These are phyloP conservation scores for Habroteleia sp. DNA, from an alignment of 2,888 invertebrate species.

Conservation along the genomic window DNA sequence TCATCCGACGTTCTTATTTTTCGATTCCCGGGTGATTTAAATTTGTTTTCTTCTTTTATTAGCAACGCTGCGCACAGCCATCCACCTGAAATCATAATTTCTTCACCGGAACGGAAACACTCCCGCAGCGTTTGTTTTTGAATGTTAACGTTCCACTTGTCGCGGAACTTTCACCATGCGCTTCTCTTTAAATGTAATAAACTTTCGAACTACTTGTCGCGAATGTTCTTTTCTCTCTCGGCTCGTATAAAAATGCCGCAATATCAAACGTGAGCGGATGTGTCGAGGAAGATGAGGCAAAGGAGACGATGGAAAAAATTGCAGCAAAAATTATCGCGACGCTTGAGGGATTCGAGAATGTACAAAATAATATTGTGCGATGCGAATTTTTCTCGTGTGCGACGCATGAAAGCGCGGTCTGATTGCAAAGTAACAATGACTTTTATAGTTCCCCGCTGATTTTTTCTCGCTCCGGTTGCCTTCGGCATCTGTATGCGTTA, in stretches of 20 bases:
- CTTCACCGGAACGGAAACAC: slow-evolving; percentile 39
- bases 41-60: background rate
- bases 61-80: slow-evolving; percentile 4
- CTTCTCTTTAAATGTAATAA: slow-evolving; percentile 52
- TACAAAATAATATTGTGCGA: slow-evolving; percentile 17
- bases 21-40: too few species aligned
- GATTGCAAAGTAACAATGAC: slow-evolving; percentile 13
- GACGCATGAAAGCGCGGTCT: background rate
- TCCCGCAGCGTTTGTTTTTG: slow-evolving; percentile 38
- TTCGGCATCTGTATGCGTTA: too few species aligned
- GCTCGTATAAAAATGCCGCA: slow-evolving; percentile 29
- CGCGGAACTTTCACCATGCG: slow-evolving; percentile 31
- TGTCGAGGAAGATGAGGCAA: slow-evolving; percentile 19
- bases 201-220: slow-evolving; percentile 58
- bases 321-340: slow-evolving; percentile 22
- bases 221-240: slow-evolving; percentile 18
- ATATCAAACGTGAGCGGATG: slow-evolving; percentile 36
- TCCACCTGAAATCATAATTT: slow-evolving; percentile 41
- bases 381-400: slow-evolving; percentile 1
- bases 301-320: slow-evolving; percentile 5
- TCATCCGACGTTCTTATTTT: too few species aligned
- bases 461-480: too few species aligned
- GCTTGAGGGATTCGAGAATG: slow-evolving; percentile 6
- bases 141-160: slow-evolving; percentile 34
- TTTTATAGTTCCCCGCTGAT: background rate